Evolutionary conservation across 2,113 vertebrate genomes (phyloP).

Genomic region (Nycticryphes semicollaris): DNA sequence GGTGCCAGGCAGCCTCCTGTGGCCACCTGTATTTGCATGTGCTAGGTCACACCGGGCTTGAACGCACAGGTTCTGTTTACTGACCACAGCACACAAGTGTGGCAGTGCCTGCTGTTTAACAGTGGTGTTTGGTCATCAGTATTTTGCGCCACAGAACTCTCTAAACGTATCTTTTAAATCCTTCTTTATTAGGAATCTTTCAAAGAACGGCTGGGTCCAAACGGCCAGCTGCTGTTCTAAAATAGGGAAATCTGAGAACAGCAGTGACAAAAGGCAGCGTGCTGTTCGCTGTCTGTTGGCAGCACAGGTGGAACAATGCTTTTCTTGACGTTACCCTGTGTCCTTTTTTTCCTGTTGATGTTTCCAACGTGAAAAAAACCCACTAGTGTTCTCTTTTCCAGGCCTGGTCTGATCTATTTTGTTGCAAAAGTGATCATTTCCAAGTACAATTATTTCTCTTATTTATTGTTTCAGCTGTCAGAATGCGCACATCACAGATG

Average conservation of each 20-base stretch:
- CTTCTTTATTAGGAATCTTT: not conserved
- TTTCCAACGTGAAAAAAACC: conserved; percentile 6
- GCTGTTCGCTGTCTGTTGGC: not conserved
- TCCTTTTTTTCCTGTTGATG: not conserved
- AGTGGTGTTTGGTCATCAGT: not conserved
- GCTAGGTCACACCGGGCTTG: not conserved
- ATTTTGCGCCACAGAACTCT: not conserved
- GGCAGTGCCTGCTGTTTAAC: not conserved
- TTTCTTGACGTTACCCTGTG: not conserved
- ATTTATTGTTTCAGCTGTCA: not conserved
- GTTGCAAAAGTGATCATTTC: not conserved
- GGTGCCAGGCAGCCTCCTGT: not conserved
- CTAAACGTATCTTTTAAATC: not conserved
- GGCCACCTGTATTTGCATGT: not conserved
- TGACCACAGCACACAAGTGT: not conserved
- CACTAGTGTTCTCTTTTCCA: not conserved
- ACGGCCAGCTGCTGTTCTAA: not conserved
- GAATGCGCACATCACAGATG: not conserved
- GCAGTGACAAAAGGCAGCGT: not conserved
- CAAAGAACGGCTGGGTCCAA: not conserved
- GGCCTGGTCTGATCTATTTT: not conserved
- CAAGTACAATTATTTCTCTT: not conserved
- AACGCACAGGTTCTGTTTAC: accelerated
- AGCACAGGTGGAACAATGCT: not conserved
- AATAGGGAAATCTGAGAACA: not conserved